A percentile compares a stretch with the other conserved stretches of the same genome.
phyloP scores from a whole-genome alignment of 2,888 invertebrate species.

The Emesis furor region DNA sequence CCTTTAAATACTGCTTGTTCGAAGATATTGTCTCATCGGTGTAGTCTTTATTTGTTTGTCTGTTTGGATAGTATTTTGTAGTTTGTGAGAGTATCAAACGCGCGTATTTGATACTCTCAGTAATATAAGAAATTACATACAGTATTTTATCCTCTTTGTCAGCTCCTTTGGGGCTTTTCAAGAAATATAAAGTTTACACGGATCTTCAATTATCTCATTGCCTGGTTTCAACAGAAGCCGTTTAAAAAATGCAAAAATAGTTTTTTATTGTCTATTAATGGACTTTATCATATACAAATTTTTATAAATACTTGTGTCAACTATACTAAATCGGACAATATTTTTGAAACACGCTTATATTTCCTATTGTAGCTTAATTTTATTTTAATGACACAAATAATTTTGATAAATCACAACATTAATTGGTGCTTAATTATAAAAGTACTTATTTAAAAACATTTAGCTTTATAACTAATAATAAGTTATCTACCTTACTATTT shows the following conservation, averaged over 20 bases:
- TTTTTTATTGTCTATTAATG: too few species aligned
- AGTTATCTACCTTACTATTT: not conserved
- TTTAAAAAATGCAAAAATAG: too few species aligned
- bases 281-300: too few species aligned
- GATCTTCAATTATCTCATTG: too few species aligned
- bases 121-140: too few species aligned
- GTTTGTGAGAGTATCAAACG: not conserved
- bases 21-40: not conserved
- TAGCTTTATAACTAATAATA: conserved; percentile 6
- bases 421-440: not conserved
- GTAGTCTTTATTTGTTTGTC: not conserved
- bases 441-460: not conserved
- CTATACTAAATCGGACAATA: not conserved
- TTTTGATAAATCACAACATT: conserved; percentile 8
- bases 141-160: too few species aligned
- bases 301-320: too few species aligned
- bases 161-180: too few species aligned
- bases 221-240: too few species aligned
- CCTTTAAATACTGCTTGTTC: not conserved
- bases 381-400: not conserved
- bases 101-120: too few species aligned
- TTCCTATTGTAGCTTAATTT: not conserved
- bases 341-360: not conserved
- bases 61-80: not conserved
- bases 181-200: too few species aligned